Conservation (phyloP, 2,113 vertebrate species). For the Dolichotis patagonum region DNA sequence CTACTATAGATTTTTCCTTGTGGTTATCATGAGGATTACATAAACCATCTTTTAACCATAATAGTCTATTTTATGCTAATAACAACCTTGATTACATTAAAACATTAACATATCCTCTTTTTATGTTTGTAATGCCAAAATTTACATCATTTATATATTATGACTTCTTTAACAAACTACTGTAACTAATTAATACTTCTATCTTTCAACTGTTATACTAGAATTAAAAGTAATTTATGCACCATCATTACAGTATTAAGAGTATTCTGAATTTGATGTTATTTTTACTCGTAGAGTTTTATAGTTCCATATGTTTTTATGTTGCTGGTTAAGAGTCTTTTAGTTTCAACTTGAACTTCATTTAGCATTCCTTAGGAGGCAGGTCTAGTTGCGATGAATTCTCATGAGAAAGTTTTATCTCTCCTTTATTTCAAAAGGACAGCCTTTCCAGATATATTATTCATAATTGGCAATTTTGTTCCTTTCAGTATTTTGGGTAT, state of each 20-base stretch:
- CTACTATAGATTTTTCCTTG: not conserved
- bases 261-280: not conserved
- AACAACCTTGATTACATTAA: not conserved
- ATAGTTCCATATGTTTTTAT: not conserved
- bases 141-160: no score
- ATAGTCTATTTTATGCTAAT: not conserved
- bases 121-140: not conserved
- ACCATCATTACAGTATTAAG: not conserved
- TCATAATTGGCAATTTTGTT: not conserved
- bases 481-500: not conserved
- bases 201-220: not conserved
- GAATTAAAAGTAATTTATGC: not conserved
- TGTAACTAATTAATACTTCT: not conserved
- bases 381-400: not conserved
- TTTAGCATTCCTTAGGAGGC: not conserved
- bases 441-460: not conserved
- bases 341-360: not conserved
- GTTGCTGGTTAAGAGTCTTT: not conserved
- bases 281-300: not conserved
- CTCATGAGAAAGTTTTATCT: not conserved
- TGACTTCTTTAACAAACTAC: no score
- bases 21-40: not conserved
- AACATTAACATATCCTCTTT: not conserved
- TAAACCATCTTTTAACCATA: not conserved
- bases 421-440: not conserved